Evolutionary conservation across 92 coral and sea anemone genomes (phyloP), one percentile per base, ranked within the genome.

Genomic region (Desmophyllum pertusum): DNA sequence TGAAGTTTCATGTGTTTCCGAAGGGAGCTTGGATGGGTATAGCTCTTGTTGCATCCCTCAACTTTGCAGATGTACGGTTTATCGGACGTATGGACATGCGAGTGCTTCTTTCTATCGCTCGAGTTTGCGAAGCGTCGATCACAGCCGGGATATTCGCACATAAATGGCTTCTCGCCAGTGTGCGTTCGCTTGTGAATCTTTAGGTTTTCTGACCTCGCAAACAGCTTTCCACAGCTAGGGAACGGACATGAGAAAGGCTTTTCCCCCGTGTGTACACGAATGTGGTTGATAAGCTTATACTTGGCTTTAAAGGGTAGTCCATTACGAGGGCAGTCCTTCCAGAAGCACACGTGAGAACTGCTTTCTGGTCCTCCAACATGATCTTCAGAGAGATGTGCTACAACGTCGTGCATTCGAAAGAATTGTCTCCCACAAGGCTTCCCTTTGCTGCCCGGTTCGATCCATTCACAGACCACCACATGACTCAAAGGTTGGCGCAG

Each of bases 41-140:
- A 97, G 70, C 99, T 97, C 84, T 97, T 97, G 86, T 94, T 97
- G 75, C 99, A 97, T 51, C 99, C 99, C 21, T 97, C 99, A 0
- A 97, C 92, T 74, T 97, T 97, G 90, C 99, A 97, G 83, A 97
- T 97, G 91, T 97, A 97, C 14, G 99, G 99, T 81, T 97, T 97
- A 78, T 97, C 99, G 73, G 99, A 97, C 55, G 99, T 97, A 53
- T 97, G 99, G 39, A 97, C 99, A 63, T 97, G 99, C 62, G 99
- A 97, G 15, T 97, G 99, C 84, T 97, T 97, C 91, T 97, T 97
- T 81, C 99, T 93, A 77, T 97, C 99, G 86, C 99, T 97, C 69
- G 99, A 97, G 86, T 97, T 97, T 78, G 99, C 99, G 88, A 97
- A 97, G 79, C 98, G 87, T 52, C 99, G 99, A 93, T 97, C 99